These are phyloP conservation scores for Todiramphus saurophagus DNA, from an alignment of 2,113 vertebrate species.

Conservation along the genomic window DNA sequence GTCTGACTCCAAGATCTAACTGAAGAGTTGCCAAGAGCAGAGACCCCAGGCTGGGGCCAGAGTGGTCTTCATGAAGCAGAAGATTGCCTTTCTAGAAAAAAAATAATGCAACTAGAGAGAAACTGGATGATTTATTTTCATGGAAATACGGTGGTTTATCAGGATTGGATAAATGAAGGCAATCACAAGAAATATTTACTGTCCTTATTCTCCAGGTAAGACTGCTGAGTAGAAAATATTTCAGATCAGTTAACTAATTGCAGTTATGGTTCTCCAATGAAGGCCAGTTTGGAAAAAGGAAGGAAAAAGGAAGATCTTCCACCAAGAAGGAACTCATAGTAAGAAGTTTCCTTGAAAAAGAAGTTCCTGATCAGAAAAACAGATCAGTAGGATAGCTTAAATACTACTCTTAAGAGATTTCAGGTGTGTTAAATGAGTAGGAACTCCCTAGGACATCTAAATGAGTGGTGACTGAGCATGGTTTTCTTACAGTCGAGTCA, in stretches of 20 bases:
- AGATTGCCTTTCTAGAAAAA: background rate
- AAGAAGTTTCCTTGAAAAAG: background rate
- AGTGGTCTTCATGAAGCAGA: background rate
- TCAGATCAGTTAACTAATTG: background rate
- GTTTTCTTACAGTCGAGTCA: background rate
- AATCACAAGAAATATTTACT: background rate
- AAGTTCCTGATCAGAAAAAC: background rate
- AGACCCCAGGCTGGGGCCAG: background rate
- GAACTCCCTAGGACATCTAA: background rate
- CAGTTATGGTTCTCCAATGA: background rate
- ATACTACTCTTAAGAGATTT: background rate
- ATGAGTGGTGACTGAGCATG: background rate
- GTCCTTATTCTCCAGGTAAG: background rate
- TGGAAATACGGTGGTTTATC: background rate
- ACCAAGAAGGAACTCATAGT: background rate
- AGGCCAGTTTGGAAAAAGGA: background rate
- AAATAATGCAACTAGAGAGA: background rate
- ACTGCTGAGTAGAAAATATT: background rate
- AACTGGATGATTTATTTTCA: background rate
- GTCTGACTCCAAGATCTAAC: background rate
- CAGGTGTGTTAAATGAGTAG: background rate
- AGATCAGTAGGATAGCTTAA: background rate
- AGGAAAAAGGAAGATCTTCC: background rate
- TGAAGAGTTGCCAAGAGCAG: background rate
- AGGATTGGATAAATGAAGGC: background rate